Evolutionary conservation across 2,113 vertebrate species (phyloP).

Genomic region (Anas platyrhynchos): DNA sequence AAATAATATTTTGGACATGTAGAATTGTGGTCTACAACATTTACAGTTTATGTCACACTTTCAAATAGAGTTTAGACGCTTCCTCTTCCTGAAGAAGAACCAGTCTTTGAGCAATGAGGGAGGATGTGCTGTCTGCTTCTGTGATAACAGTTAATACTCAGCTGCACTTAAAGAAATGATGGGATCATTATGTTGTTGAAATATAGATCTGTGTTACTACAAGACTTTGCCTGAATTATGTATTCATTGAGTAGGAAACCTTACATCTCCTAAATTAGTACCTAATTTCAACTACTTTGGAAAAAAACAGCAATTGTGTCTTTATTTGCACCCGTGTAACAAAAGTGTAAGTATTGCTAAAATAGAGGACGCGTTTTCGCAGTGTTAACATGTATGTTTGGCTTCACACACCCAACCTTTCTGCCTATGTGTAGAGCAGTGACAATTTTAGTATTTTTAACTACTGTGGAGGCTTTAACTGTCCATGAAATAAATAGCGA

Average conservation of each 20-base stretch:
- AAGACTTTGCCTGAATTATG: not conserved
- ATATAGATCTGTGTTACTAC: not conserved
- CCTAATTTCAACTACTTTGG: not conserved
- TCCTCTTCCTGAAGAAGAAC: not conserved
- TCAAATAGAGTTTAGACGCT: not conserved
- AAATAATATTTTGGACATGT: not conserved
- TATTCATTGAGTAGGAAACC: not conserved
- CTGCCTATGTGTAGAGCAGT: not conserved
- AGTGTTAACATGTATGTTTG: accelerated
- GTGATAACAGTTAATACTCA: not conserved
- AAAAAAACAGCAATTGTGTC: not conserved
- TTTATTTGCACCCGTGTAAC: not conserved
- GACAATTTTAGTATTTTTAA: not conserved
- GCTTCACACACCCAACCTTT: not conserved
- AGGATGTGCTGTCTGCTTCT: not conserved
- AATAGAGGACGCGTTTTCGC: not conserved
- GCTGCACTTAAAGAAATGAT: not conserved
- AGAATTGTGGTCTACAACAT: not conserved
- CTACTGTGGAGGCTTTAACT: not conserved
- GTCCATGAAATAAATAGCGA: not conserved
- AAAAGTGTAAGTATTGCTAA: not conserved
- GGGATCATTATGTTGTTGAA: not conserved
- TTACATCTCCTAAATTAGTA: not conserved
- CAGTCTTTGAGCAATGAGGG: not conserved
- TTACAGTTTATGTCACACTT: not conserved